Evolutionary conservation across 2,797 vertebrate species (phyloP).

Genomic region (Propithecus perrieri): DNA sequence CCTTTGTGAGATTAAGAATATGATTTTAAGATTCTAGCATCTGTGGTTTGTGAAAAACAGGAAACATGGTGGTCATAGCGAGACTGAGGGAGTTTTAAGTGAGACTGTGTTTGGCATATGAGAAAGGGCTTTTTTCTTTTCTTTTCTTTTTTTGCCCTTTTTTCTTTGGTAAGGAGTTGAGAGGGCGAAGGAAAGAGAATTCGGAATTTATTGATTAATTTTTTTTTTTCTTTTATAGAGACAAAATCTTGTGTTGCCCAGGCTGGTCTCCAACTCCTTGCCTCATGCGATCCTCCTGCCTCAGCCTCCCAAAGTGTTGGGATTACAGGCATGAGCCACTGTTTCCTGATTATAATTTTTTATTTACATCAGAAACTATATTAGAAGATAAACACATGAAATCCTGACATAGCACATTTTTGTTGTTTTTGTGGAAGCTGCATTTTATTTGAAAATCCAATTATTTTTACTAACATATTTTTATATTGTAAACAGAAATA

Average conservation of each 20-base stretch:
- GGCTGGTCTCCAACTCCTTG: neutral
- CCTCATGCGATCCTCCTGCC: neutral
- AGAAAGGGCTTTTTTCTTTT: neutral
- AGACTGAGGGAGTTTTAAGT: no score
- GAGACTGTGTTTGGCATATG: neutral
- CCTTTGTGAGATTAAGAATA: neutral
- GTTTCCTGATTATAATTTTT: neutral
- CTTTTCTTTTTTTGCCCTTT: no score
- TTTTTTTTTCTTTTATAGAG: no score
- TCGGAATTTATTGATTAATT: neutral
- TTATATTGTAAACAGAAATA: conserved; percentile 99
- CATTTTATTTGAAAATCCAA: conserved; percentile 99
- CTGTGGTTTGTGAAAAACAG: neutral
- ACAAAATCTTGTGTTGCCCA: neutral
- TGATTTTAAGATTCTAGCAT: neutral
- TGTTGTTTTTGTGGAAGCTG: conserved; percentile 92
- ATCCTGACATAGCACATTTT: no score
- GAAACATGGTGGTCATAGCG: accelerated
- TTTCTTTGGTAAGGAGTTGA: neutral
- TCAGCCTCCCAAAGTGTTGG: neutral
- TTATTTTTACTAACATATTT: conserved; percentile 96
- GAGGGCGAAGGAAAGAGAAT: neutral
- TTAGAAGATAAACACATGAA: neutral
- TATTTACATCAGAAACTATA: no score
- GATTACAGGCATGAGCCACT: neutral